Conservation (phyloP, 1,140 invertebrate genomes). For the Saccostrea glomerata region DNA sequence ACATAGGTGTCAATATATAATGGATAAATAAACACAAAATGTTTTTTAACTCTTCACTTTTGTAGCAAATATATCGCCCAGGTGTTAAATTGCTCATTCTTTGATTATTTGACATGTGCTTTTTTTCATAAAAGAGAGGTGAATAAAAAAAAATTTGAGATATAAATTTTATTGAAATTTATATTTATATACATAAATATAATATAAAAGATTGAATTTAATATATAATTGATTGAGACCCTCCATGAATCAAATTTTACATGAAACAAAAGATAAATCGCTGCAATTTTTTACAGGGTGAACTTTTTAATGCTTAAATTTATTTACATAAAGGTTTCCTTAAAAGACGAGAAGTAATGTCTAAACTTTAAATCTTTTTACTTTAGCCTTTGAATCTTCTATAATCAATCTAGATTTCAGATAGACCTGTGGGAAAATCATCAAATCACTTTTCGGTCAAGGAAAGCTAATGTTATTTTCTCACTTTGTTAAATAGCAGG, state of each 20-base stretch:
- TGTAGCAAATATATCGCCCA: neutral
- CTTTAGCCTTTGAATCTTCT: conserved; percentile 20
- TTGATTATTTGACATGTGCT: neutral
- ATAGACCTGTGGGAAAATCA: conserved; percentile 13
- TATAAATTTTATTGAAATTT: too few species aligned
- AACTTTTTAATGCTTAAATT: neutral
- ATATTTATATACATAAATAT: too few species aligned
- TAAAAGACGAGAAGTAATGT: neutral
- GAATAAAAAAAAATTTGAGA: too few species aligned
- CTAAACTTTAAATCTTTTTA: neutral
- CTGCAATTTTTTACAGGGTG: neutral
- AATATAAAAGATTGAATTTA: too few species aligned
- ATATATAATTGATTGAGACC: too few species aligned
- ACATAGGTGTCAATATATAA: conserved; percentile 6
- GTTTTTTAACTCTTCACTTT: neutral
- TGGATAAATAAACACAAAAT: neutral
- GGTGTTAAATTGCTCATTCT: neutral
- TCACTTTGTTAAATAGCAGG: conserved; percentile 32
- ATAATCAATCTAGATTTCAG: neutral
- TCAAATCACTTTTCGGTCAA: neutral
- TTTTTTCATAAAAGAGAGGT: neutral
- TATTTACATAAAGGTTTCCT: neutral
- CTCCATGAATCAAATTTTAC: neutral
- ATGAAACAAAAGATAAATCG: neutral
- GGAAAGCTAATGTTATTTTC: conserved; percentile 20